Evolutionary conservation across 2,888 invertebrate species (phyloP).

Genomic region (Dexiosoma caninum): DNA sequence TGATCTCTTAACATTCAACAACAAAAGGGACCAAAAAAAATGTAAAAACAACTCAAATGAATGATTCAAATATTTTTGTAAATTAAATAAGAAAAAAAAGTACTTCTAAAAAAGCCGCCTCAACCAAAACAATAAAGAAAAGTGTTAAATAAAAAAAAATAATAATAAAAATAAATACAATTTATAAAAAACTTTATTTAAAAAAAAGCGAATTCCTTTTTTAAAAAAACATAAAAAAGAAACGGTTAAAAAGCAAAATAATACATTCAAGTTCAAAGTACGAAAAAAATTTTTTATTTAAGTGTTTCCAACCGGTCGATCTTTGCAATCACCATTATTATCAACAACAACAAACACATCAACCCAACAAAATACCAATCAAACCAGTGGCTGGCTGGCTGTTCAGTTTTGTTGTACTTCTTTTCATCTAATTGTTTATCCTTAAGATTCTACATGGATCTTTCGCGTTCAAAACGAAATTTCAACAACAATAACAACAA

Average conservation of each 20-base stretch:
- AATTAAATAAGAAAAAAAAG: not conserved
- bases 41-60: slow-evolving; percentile 40
- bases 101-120: slow-evolving; percentile 39
- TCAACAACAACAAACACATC: not conserved
- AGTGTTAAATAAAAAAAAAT: slow-evolving; percentile 39
- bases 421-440: not conserved
- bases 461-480: slow-evolving; percentile 30
- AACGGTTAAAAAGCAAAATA: not conserved
- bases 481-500: slow-evolving; percentile 19
- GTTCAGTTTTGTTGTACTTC: not conserved
- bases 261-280: slow-evolving; percentile 47
- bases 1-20: slow-evolving; percentile 40
- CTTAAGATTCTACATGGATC: slow-evolving; percentile 52
- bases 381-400: not conserved
- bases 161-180: slow-evolving; percentile 39
- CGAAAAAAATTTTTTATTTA: slow-evolving; percentile 31
- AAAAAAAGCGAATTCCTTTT: not conserved
- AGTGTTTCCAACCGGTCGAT: slow-evolving; percentile 1
- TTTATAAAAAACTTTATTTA: slow-evolving; percentile 17
- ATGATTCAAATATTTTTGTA: slow-evolving; percentile 45
- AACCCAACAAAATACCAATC: not conserved
- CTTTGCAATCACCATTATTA: slow-evolving; percentile 9
- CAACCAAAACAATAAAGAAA: not conserved
- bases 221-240: not conserved
- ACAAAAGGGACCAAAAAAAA: slow-evolving; percentile 37